Conservation (phyloP, 2,797 vertebrate species). For the Miichthys miiuy region DNA sequence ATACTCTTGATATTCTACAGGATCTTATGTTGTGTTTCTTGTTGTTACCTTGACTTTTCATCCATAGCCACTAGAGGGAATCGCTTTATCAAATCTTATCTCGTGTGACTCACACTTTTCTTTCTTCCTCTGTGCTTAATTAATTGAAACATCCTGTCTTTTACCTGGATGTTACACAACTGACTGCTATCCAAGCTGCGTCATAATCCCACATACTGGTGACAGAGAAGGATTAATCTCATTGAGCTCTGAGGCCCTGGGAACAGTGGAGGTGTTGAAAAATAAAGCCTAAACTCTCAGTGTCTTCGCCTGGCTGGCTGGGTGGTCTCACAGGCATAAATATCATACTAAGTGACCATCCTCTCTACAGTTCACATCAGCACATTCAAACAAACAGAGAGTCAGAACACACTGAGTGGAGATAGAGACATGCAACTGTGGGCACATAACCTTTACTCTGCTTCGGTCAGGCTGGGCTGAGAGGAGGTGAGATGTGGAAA, state of each 20-base stretch:
- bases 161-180: slow-evolving; percentile 59
- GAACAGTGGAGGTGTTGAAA: slow-evolving; percentile 79
- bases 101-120: slow-evolving; percentile 29
- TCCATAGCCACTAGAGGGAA: slow-evolving; percentile 67
- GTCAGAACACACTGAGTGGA: slow-evolving; percentile 19
- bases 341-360: slow-evolving; percentile 78
- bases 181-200: slow-evolving; percentile 38
- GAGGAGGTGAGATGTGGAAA: slow-evolving; percentile 40
- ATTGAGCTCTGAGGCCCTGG: slow-evolving; percentile 67
- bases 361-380: slow-evolving; percentile 79
- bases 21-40: slow-evolving; percentile 9
- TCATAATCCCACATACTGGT: slow-evolving; percentile 62
- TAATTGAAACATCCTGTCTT: slow-evolving; percentile 47
- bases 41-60: slow-evolving; percentile 40
- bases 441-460: slow-evolving; percentile 31
- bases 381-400: slow-evolving; percentile 80
- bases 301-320: slow-evolving; percentile 67
- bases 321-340: slow-evolving; percentile 82
- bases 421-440: slow-evolving; percentile 43
- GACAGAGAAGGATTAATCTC: slow-evolving; percentile 73
- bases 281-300: slow-evolving; percentile 63
- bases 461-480: slow-evolving; percentile 20
- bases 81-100: slow-evolving; percentile 55
- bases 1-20: not conserved
- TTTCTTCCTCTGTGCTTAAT: slow-evolving; percentile 33